Percentiles rank a stretch among this genome's conserved stretches.
Conservation (phyloP, 2,797 vertebrate species). For the Spheniscus humboldti region DNA sequence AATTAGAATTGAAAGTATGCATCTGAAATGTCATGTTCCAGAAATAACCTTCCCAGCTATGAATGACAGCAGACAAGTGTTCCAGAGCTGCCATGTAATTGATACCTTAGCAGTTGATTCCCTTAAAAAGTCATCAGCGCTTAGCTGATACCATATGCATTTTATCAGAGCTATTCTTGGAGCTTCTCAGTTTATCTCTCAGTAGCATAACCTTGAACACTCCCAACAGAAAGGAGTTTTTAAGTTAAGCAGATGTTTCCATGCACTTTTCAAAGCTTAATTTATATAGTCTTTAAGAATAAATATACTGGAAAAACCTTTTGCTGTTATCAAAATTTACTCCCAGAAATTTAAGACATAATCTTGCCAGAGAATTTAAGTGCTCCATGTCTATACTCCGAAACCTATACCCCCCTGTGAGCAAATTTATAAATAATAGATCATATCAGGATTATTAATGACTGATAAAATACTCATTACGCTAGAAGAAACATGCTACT, state of each 20-base stretch:
- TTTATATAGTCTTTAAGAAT: not conserved
- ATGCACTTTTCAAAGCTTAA: not conserved
- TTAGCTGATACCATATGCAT: slow-evolving; percentile 80
- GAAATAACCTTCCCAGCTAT: slow-evolving; percentile 82
- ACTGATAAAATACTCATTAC: not conserved
- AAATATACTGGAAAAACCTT: not conserved
- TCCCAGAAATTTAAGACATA: not conserved
- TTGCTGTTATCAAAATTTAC: not conserved
- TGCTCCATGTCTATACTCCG: not conserved
- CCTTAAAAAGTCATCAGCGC: slow-evolving; percentile 97
- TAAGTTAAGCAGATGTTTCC: slow-evolving; percentile 46
- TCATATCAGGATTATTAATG: not conserved
- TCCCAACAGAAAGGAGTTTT: slow-evolving; percentile 44
- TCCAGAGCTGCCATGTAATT: slow-evolving; percentile 83
- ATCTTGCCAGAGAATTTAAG: not conserved
- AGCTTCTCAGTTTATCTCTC: slow-evolving; percentile 77
- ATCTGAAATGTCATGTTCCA: slow-evolving; percentile 86
- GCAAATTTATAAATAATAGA: not conserved
- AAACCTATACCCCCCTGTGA: not conserved
- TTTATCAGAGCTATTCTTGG: slow-evolving; percentile 95
- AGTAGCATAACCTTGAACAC: slow-evolving; percentile 80
- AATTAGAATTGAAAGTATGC: slow-evolving; percentile 68
- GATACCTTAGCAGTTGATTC: slow-evolving; percentile 89
- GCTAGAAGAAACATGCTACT: slow-evolving; percentile 70
- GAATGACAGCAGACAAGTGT: slow-evolving; percentile 94